Base-by-base conservation (phyloP, 2,797 vertebrate species). In the Holocentrus rufus region DNA sequence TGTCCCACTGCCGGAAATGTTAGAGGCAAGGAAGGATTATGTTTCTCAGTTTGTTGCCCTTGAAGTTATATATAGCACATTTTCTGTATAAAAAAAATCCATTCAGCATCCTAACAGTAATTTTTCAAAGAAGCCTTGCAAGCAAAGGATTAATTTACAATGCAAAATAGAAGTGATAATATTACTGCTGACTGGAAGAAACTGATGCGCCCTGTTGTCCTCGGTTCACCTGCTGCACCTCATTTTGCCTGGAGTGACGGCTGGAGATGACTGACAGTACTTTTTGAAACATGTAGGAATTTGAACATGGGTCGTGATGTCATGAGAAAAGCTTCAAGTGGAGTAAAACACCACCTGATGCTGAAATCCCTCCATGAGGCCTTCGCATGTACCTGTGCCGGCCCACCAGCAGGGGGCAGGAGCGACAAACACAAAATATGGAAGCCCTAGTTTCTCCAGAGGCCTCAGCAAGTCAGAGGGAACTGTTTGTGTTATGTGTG, bases 391-490 rank as follows among this genome's bases (percentile, higher is more conserved):
- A 42, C 14, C 25, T 31, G 47, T 11, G 17, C 20, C 7, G 11
- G 10, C 11, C 57, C 39, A 50, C 85, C 90, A 91, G 78, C 73
- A 88, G 86, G 69, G 77, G 66, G 88, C 86, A 80, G 65, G 23
- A 42, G 18, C 80, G 50, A 39, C 64, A 69, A 64, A 44, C 9
- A 20, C 6, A 74, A 20, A 7, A 0, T 0, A 15, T 18, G 17
- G 27, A 64, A 27, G 46, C 36, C 8, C 6, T 42, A 13, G 11
- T 42, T 42, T 11, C 39, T 42, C 9, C 39, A 42, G 11, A 42
- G 1, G 10, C 9, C 3, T 42, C 39, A 42, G 36, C 36, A 39
- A 39, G 8, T 2, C 36, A 39, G 36, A 2, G 11, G 36, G 36
- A 10, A 39, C 36, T 34, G 5, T 34, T 1, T 34, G 31, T 34